Percentiles rank a stretch among this genome's conserved stretches.
phyloP scores from a whole-genome alignment of 2,113 vertebrate genomes.

The Ariopsis seemanni region DNA sequence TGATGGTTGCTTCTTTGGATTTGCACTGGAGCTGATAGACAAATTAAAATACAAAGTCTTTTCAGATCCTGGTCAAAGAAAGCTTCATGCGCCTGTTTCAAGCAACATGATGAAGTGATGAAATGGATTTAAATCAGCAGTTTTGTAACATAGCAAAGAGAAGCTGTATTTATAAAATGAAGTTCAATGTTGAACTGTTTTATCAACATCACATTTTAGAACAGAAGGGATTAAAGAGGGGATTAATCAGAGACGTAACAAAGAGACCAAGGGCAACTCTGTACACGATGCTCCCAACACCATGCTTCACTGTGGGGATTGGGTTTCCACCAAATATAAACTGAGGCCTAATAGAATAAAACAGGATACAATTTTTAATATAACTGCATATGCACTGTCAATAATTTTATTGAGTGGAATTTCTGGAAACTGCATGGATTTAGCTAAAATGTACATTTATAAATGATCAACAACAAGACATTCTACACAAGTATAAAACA shows the following conservation, averaged over 20 bases:
- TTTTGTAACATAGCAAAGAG: not conserved
- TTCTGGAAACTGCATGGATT: not conserved
- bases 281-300: no score
- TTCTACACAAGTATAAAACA: not conserved
- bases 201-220: no score
- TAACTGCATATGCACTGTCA: not conserved
- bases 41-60: not conserved
- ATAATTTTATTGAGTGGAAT: not conserved
- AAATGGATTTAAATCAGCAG: not conserved
- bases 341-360: no score
- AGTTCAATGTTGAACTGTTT: no score
- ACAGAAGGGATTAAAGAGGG: no score
- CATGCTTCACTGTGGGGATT: no score
- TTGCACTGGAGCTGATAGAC: not conserved
- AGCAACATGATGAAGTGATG: not conserved
- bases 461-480: not conserved
- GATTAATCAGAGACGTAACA: no score
- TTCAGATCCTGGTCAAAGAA: not conserved
- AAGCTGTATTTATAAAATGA: no score
- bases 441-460: not conserved
- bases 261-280: no score
- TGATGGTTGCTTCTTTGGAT: not conserved
- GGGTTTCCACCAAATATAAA: no score
- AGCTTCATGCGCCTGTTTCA: not conserved
- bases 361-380: no score